Base-by-base conservation (phyloP, 2,888 invertebrate genomes). In the Encarsia formosa region DNA sequence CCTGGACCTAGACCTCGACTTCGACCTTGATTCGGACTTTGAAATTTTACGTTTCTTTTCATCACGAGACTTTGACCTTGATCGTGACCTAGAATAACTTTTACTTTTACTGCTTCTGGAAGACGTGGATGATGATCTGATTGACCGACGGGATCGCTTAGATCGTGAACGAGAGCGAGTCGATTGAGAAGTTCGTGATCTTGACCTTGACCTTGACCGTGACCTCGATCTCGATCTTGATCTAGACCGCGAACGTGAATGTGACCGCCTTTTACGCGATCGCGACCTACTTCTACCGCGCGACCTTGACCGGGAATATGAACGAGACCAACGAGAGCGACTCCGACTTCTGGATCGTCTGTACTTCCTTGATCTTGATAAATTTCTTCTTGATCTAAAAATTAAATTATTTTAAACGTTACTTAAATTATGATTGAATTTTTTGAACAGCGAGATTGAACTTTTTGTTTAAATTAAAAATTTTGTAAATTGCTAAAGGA, bases 281-380 rank as follows among this genome's bases (percentile, higher is more conserved):
- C 67, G 65, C 50, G 76, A 75, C 56, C 68, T 65, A 41, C 66
- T 69, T 23, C 65, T 60, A 22, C 68, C 68, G 49, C 70, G 68
- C 3, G 72, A 70, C 32, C 69, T 63, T 55, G 66, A 65, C 20
- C 65, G 67, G 32, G 63, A 61, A 37, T 59, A 64, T 29, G 63
- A 62, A 22, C 56, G 64, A 39, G 65, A 64, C 54, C 66, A 59
- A 16, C 69, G 64, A 2, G 70, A 68, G 16, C 65, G 66, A 63
- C 71, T 73, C 34, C 69, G 64, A 23, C 66, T 65, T 56, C 71
- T 65, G 9, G 70, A 70, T 62, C 70, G 64, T 9, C 61, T 57
- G 24, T 65, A 63, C 48, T 71, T 75, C 49, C 75, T 69, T 2
- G 71, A 62, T 50, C 70, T 64, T 1, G 72, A 68, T 19, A 65